These are phyloP conservation scores for Andricus quercusramuli DNA, from an alignment of 2,888 invertebrate species.

Conservation along the genomic window DNA sequence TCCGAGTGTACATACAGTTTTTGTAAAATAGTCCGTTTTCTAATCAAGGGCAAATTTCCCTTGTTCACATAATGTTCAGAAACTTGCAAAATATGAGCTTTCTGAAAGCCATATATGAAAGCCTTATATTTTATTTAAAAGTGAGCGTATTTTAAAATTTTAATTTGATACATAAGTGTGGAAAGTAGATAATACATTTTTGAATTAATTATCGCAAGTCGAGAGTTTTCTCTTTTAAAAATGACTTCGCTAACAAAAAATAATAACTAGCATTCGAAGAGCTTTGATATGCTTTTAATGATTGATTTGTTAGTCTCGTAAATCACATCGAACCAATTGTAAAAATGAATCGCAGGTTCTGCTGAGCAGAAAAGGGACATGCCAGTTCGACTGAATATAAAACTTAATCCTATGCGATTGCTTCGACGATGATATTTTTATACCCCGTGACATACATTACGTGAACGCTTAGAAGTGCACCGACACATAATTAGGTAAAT, in stretches of 20 bases:
- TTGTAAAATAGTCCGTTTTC: not conserved
- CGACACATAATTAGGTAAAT: conserved; percentile 41
- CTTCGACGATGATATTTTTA: conserved; percentile 52
- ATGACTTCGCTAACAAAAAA: not conserved
- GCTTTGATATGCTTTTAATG: not conserved
- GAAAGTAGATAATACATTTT: not conserved
- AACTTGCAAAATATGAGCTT: not conserved
- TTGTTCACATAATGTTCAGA: not conserved
- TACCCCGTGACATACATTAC: conserved; percentile 53
- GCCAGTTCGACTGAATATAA: conserved; percentile 5
- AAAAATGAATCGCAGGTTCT: conserved; percentile 13
- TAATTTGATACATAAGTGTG: not conserved
- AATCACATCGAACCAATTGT: conserved; percentile 11
- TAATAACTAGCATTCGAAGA: not conserved
- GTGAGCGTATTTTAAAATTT: not conserved
- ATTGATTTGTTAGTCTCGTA: not conserved
- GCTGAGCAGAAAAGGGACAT: conserved; percentile 24
- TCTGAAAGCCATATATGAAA: not conserved
- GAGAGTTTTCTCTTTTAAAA: too few species aligned
- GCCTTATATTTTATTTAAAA: not conserved
- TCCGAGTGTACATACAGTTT: conserved; percentile 50
- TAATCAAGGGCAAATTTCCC: not conserved
- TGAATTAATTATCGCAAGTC: not conserved
- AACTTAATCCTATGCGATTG: conserved; percentile 25
- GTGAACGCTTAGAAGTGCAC: conserved; percentile 41